Evolutionary conservation across 2,113 vertebrate genomes (phyloP).

Genomic region (Crotalus viridis): DNA sequence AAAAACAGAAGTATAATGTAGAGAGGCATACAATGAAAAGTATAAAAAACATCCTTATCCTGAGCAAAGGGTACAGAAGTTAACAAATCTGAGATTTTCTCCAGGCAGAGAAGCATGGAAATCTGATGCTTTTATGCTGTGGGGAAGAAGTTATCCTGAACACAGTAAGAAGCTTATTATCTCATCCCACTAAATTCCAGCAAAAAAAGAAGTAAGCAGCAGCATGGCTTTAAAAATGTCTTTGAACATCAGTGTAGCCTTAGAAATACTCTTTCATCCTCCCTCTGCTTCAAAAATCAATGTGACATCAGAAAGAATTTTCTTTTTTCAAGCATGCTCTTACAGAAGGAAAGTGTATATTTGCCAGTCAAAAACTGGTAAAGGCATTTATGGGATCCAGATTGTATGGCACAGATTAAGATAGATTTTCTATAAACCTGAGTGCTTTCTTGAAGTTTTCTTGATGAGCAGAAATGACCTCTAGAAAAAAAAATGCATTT

Average conservation of each 20-base stretch:
- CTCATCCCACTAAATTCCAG: neutral
- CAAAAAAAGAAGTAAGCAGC: neutral
- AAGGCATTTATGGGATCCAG: neutral
- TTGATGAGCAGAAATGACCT: neutral
- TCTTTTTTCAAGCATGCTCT: neutral
- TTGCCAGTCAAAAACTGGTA: neutral
- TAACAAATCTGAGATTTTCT: neutral
- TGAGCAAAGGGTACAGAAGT: neutral
- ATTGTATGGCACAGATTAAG: neutral
- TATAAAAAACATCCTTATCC: neutral
- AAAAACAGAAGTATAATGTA: neutral
- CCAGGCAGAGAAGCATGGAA: neutral
- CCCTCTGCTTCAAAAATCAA: neutral
- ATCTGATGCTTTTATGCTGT: neutral
- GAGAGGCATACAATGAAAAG: neutral
- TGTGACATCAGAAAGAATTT: neutral
- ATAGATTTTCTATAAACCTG: neutral
- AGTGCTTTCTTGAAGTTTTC: neutral
- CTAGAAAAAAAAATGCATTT: neutral
- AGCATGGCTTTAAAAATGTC: neutral
- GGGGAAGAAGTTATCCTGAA: neutral
- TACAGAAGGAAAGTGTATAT: neutral
- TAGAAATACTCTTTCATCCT: neutral
- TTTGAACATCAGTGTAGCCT: neutral
- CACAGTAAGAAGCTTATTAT: neutral